Conservation (phyloP, 1,140 invertebrate genomes). For the Dendroctonus valens region DNA sequence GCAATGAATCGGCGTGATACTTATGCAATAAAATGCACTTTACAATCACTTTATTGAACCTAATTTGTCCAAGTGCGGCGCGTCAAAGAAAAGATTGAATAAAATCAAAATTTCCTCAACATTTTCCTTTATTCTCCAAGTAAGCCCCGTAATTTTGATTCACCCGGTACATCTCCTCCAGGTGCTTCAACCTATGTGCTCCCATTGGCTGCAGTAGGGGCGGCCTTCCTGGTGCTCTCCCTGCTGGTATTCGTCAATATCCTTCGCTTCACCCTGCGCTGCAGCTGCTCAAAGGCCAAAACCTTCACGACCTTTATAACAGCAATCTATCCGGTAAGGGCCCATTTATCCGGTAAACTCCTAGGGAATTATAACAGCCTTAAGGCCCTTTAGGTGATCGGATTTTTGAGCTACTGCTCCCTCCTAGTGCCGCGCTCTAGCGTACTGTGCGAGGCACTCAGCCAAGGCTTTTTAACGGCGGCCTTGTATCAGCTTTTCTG, state of each 20-base stretch:
- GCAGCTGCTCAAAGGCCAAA: conserved; percentile 54
- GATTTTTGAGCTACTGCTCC: conserved; percentile 55
- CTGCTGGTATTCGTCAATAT: conserved; percentile 56
- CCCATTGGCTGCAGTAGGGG: conserved; percentile 43
- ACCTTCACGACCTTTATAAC: conserved; percentile 57
- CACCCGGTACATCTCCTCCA: too few relatives aligned
- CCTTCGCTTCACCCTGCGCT: conserved; percentile 54
- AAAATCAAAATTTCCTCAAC: too few relatives aligned
- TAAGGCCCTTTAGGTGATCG: conserved; percentile 54
- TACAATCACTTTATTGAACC: too few relatives aligned
- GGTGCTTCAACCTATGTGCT: too few relatives aligned
- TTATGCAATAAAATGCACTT: too few relatives aligned
- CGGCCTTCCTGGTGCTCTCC: conserved; percentile 52
- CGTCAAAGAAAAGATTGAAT: too few relatives aligned
- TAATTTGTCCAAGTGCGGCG: too few relatives aligned
- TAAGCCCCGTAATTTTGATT: too few relatives aligned
- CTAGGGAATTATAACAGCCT: not conserved
- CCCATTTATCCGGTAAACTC: not conserved
- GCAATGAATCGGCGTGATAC: too few relatives aligned
- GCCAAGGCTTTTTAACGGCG: conserved; percentile 61
- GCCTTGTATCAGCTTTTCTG: conserved; percentile 63
- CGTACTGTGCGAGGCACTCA: conserved; percentile 61
- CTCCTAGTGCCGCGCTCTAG: conserved; percentile 60
- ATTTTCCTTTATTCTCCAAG: too few relatives aligned
- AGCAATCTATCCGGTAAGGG: conserved; percentile 62